Conservation (phyloP, 2,797 vertebrate genomes). For the Chloroceryle amazona region DNA sequence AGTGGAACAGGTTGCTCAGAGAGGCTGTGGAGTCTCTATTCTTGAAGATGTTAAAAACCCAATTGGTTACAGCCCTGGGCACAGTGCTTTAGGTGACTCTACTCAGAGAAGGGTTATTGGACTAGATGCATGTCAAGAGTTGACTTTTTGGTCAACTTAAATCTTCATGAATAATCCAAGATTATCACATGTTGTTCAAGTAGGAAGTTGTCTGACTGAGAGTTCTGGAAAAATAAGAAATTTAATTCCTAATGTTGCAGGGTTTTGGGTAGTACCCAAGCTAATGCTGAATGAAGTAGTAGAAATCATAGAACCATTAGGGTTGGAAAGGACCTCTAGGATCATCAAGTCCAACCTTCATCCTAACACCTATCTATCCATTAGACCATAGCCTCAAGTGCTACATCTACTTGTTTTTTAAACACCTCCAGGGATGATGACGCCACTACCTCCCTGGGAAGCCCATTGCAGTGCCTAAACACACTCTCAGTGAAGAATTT, state of each 20-base stretch:
- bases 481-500: too few species aligned
- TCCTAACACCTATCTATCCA: too few species aligned
- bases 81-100: background rate
- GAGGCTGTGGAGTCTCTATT: background rate
- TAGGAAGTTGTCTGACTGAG: background rate
- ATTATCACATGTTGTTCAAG: background rate
- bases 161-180: background rate
- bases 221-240: background rate
- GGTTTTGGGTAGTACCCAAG: background rate
- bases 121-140: background rate
- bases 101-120: background rate
- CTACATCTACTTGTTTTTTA: too few species aligned
- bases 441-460: too few species aligned
- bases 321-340: too few species aligned
- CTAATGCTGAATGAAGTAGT: background rate
- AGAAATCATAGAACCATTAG: background rate
- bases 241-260: background rate
- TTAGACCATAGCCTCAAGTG: too few species aligned
- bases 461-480: too few species aligned
- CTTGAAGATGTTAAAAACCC: background rate
- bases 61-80: background rate
- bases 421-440: too few species aligned
- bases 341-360: too few species aligned
- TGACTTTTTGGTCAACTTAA: background rate
- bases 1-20: background rate